phyloP scores from a whole-genome alignment of 2,888 invertebrate genomes.

The Drosophila anomalipes region DNA sequence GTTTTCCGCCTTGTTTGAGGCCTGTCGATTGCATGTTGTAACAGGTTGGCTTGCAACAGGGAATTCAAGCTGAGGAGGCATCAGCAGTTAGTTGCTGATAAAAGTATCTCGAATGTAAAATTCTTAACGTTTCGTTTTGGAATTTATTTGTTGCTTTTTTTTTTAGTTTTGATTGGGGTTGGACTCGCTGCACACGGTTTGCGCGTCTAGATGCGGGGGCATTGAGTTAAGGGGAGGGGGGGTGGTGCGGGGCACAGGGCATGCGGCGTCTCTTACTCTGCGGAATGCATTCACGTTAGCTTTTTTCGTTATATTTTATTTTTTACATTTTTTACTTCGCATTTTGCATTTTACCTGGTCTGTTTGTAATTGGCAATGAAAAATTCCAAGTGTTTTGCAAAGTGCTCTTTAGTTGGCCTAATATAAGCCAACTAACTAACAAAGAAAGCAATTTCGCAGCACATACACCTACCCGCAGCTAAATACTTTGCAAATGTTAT shows the following conservation, averaged over 20 bases:
- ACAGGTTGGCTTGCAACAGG: slow-evolving; percentile 62
- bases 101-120: slow-evolving; percentile 66
- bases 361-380: slow-evolving; percentile 68
- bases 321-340: slow-evolving; percentile 1
- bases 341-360: slow-evolving; percentile 45
- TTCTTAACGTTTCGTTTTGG: slow-evolving; percentile 69
- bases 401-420: slow-evolving; percentile 58
- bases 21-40: slow-evolving; percentile 70
- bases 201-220: slow-evolving; percentile 6
- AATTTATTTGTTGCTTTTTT: slow-evolving; percentile 47
- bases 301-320: slow-evolving; percentile 15
- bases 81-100: slow-evolving; percentile 52
- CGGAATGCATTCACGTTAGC: slow-evolving; percentile 60
- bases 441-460: slow-evolving; percentile 56
- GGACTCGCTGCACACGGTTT: slow-evolving; percentile 31
- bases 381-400: slow-evolving; percentile 71
- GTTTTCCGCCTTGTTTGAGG: slow-evolving; percentile 59
- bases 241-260: not conserved
- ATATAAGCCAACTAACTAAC: slow-evolving; percentile 51
- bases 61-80: slow-evolving; percentile 53
- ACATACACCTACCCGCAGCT: slow-evolving; percentile 7
- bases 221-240: not conserved
- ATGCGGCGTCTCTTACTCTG: slow-evolving; percentile 44
- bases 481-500: slow-evolving; percentile 33
- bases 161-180: slow-evolving; percentile 40